Percentiles rank a stretch among this genome's conserved stretches.
Conservation (phyloP, 2,113 vertebrate genomes). For the Phyllopteryx taeniolatus region DNA sequence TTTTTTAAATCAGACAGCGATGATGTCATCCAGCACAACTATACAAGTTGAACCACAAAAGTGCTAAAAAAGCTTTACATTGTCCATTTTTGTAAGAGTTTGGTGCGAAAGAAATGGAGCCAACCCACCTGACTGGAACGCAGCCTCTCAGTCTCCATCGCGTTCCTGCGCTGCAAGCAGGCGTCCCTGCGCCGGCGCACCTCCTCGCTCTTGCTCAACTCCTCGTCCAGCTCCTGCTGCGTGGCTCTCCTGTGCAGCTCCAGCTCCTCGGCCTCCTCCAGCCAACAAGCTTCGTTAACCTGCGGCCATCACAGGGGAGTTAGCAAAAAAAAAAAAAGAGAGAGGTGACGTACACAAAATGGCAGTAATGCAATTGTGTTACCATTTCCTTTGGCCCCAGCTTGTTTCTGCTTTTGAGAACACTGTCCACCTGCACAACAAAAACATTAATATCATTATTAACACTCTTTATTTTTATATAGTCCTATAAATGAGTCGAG, state of each 20-base stretch:
- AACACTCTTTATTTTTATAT: neutral
- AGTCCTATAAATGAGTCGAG: too few species aligned
- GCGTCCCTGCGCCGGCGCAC: conserved; percentile 79
- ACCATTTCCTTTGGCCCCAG: conserved; percentile 38
- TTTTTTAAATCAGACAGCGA: too few species aligned
- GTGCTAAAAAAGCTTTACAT: neutral
- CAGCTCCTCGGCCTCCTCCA: conserved; percentile 85
- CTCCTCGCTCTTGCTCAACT: conserved; percentile 81
- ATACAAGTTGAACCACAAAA: too few species aligned
- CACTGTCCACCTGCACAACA: conserved; percentile 66
- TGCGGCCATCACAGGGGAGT: conserved; percentile 53
- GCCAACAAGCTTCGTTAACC: conserved; percentile 73
- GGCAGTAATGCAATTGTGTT: neutral
- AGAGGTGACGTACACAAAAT: neutral
- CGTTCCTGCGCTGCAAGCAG: conserved; percentile 78
- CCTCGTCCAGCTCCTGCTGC: conserved; percentile 80
- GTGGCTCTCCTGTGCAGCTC: conserved; percentile 79
- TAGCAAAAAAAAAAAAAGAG: neutral
- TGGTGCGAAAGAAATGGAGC: too few species aligned
- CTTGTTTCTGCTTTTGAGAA: conserved; percentile 41
- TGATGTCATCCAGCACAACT: too few species aligned
- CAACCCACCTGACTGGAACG: conserved; percentile 81
- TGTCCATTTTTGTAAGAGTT: neutral
- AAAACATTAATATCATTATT: neutral
- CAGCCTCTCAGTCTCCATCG: conserved; percentile 82